Evolutionary conservation across 1,140 invertebrate species (phyloP).

Genomic region (Papilio helenus): DNA sequence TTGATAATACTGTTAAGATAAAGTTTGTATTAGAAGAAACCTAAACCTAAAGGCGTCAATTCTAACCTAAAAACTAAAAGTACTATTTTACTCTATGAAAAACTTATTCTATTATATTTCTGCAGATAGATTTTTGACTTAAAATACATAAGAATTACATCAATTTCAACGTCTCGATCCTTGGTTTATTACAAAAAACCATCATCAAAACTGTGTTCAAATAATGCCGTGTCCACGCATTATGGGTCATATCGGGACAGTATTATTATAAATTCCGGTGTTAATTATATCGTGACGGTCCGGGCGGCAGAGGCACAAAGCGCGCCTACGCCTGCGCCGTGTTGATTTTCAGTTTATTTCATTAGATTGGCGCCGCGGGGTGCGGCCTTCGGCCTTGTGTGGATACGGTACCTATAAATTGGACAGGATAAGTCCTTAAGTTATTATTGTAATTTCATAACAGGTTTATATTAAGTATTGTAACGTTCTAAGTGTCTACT

Average conservation of each 20-base stretch:
- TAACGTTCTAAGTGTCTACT: background rate
- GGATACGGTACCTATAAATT: constrained; percentile 50
- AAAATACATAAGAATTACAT: background rate
- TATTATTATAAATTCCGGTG: constrained; percentile 58
- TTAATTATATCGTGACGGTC: constrained; percentile 53
- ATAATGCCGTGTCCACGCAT: constrained; percentile 54
- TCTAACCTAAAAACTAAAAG: background rate
- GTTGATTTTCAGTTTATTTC: constrained; percentile 84
- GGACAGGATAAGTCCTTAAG: background rate
- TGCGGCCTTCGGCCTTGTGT: constrained; percentile 54
- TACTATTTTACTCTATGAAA: no score
- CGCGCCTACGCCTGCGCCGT: constrained; percentile 62
- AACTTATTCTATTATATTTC: no score
- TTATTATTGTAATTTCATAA: background rate
- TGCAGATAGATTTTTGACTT: background rate
- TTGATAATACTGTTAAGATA: background rate
- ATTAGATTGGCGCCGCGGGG: constrained; percentile 80
- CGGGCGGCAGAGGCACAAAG: constrained; percentile 64
- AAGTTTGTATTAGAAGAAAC: background rate
- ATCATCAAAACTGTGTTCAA: constrained; percentile 35
- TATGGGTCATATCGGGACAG: constrained; percentile 47
- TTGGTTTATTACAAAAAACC: constrained; percentile 23
- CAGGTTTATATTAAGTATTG: background rate
- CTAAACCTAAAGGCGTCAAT: background rate
- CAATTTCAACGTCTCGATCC: background rate